phyloP scores from a whole-genome alignment of 2,797 vertebrate species.

The Pogonophryne albipinna region DNA sequence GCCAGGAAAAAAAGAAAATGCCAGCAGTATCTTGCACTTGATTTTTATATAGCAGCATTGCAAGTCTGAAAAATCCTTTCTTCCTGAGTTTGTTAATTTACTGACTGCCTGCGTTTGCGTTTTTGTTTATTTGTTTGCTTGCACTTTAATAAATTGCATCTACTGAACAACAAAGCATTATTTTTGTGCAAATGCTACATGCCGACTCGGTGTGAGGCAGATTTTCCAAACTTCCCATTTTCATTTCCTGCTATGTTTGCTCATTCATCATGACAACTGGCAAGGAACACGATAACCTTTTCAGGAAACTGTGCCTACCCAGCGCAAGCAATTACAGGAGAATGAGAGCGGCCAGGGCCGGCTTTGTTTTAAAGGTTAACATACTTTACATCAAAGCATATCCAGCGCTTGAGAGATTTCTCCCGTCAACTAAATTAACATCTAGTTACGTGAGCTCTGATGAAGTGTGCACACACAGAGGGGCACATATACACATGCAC shows the following conservation, averaged over 20 bases:
- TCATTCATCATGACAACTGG: slow-evolving; percentile 80
- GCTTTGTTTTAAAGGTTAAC: slow-evolving; percentile 87
- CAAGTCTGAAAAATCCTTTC: slow-evolving; percentile 22
- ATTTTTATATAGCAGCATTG: slow-evolving; percentile 42
- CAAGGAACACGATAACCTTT: slow-evolving; percentile 82
- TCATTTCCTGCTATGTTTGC: slow-evolving; percentile 69
- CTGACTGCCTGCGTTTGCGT: slow-evolving; percentile 9
- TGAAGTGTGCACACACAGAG: slow-evolving; percentile 54
- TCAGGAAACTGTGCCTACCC: slow-evolving; percentile 79
- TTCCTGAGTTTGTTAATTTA: slow-evolving; percentile 27
- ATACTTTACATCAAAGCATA: slow-evolving; percentile 80
- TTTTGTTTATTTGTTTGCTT: slow-evolving; percentile 24
- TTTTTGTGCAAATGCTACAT: slow-evolving; percentile 15
- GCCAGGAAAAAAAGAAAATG: slow-evolving; percentile 33
- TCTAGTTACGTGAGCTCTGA: slow-evolving; percentile 71
- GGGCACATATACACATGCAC: slow-evolving; percentile 6
- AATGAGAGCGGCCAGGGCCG: slow-evolving; percentile 77
- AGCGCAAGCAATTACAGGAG: slow-evolving; percentile 80
- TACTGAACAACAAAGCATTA: slow-evolving; percentile 8
- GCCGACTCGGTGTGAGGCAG: slow-evolving; percentile 16
- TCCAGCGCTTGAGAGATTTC: slow-evolving; percentile 75
- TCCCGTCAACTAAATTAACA: slow-evolving; percentile 78
- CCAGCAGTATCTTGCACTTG: slow-evolving; percentile 43
- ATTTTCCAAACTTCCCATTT: slow-evolving; percentile 64
- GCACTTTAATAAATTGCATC: slow-evolving; percentile 22